Evolutionary conservation across 2,113 vertebrate genomes (phyloP), one percentile per base, ranked within the genome.

Genomic region (Saguinus midas): DNA sequence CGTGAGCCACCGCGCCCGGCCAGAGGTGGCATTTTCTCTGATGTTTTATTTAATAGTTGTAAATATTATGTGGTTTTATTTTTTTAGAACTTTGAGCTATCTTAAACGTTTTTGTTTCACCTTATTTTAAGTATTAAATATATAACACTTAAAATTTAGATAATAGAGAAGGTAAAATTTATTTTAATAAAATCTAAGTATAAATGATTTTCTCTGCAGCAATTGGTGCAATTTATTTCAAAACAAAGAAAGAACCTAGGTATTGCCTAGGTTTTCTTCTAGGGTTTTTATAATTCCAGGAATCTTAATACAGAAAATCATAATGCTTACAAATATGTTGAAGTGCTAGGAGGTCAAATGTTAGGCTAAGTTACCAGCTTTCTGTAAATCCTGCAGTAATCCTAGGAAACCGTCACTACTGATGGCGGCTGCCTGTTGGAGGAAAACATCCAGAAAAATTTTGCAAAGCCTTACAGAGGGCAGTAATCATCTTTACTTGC

Each of bases 51-150:
- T 58, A 80, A 35, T 14, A 89, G 5, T 52, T 91, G 37, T 64
- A 96, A 97, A 96, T 83, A 64, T 78, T 58, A 48, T 72, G 43
- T 92, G 75, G 5, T 5, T 23, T 37, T 93, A 5, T 90, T 25
- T 25, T 68, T 48, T n/a, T n/a, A 55, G 14, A 29, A 17, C 72
- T 52, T 0, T 35, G 23, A 29, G 45, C 40, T 88, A 5, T 37
- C 23, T 16, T 94, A 37, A 75, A 4, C 52, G 20, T 55, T 85
- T 93, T 68, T 90, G 35, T 27, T 35, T 90, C 70, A 78, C 0
- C 3, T 87, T 75, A 32, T 82, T 96, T 84, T 87, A 12, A 52
- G 37, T 55, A 45, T 66, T 43, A 72, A 95, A 96, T 35, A 73
- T 1, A 23, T 52, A 48, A 40, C 6, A 61, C 13, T n/a, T n/a